Conservation (phyloP, 2,797 vertebrate genomes). For the Sciurus vulgaris region DNA sequence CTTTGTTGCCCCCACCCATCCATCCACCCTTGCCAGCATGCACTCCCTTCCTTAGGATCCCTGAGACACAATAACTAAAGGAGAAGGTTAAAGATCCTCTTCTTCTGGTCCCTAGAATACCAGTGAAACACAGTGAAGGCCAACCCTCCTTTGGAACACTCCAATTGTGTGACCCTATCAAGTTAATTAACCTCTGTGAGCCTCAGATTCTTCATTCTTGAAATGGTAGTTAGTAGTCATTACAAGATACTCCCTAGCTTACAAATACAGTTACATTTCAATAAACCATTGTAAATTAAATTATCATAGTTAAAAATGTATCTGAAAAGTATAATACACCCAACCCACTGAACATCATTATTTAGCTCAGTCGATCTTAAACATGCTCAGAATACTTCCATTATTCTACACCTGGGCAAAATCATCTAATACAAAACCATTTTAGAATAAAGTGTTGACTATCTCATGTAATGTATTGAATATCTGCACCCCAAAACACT, state of each 20-base stretch:
- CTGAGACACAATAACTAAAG: neutral
- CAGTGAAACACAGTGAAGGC: neutral
- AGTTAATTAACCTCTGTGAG: neutral
- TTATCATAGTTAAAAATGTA: neutral
- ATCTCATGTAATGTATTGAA: neutral
- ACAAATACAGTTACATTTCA: neutral
- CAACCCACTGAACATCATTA: neutral
- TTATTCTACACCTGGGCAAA: neutral
- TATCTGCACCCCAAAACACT: neutral
- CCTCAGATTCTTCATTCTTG: neutral
- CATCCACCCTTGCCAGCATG: neutral
- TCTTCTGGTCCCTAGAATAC: neutral
- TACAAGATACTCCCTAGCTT: neutral
- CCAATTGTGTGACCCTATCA: neutral
- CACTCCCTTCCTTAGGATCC: neutral
- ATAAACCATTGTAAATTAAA: neutral
- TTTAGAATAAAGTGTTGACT: neutral
- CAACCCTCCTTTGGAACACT: neutral
- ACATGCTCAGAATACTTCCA: neutral
- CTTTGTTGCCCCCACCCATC: neutral
- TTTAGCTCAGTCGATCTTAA: neutral
- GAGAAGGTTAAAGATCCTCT: neutral
- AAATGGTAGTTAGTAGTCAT: neutral
- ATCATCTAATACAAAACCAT: neutral
- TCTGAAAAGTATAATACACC: neutral